Conservation (phyloP, 2,797 vertebrate species). For the Xerus rutilus region DNA sequence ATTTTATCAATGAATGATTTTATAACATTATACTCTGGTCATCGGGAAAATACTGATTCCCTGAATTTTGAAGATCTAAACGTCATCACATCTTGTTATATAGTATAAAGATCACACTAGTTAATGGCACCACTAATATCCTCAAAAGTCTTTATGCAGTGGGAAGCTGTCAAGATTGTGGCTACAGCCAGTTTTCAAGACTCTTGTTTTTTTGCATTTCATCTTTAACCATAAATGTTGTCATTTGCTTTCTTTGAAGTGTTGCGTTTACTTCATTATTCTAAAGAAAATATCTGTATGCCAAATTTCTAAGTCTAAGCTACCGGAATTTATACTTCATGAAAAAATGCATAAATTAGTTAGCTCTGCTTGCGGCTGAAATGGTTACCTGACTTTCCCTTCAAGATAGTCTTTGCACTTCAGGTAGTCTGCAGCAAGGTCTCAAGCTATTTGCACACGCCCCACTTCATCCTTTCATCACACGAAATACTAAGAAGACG, state of each 20-base stretch:
- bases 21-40: background rate
- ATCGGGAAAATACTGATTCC: background rate
- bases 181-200: background rate
- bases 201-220: constrained; percentile 9
- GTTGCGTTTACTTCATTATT: background rate
- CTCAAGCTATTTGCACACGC: background rate
- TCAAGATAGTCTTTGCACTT: background rate
- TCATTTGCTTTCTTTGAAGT: background rate
- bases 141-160: background rate
- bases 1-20: constrained; percentile 21
- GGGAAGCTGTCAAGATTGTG: background rate
- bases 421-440: background rate
- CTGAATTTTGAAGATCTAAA: background rate
- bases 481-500: background rate
- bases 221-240: background rate
- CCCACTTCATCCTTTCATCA: background rate
- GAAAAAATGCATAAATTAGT: background rate
- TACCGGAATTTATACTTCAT: constrained; percentile 14
- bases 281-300: constrained; percentile 7
- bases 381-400: background rate
- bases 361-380: background rate
- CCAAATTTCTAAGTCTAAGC: background rate
- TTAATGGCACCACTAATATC: background rate
- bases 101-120: background rate
- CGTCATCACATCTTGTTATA: background rate